phyloP scores from a whole-genome alignment of 2,113 vertebrate genomes.

The Stercorarius parasiticus region DNA sequence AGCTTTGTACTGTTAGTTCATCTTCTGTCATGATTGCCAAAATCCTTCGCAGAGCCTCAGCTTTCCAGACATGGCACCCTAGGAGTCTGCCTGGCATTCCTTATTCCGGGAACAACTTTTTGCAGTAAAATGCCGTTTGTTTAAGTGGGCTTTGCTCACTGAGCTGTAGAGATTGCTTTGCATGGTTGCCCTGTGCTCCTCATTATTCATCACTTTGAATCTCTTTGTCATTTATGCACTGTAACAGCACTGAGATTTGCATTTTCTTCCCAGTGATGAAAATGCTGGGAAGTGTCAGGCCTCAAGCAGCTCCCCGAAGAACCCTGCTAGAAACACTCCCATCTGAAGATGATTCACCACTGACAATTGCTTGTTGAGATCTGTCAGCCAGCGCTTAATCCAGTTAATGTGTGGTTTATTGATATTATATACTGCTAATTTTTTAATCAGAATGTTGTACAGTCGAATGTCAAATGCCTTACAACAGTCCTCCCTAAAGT shows the following conservation, averaged over 20 bases:
- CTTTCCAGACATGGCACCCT: background rate
- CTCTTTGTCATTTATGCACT: slow-evolving; percentile 27
- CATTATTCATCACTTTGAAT: slow-evolving; percentile 28
- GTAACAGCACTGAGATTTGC: slow-evolving; percentile 7
- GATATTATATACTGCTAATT: slow-evolving; percentile 18
- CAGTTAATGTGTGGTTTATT: background rate
- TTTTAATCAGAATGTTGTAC: slow-evolving; percentile 44
- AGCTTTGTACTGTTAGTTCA: background rate
- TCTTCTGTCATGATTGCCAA: background rate
- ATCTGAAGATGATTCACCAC: slow-evolving; percentile 37
- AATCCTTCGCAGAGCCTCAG: background rate
- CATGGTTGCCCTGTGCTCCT: slow-evolving; percentile 8
- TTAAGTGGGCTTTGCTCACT: background rate
- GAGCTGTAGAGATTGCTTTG: background rate
- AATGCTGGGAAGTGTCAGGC: background rate
- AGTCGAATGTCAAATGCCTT: background rate
- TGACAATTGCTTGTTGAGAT: slow-evolving; percentile 18
- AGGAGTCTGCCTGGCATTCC: background rate
- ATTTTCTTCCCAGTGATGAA: background rate
- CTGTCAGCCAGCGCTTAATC: slow-evolving; percentile 10
- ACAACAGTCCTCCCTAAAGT: slow-evolving; percentile 34
- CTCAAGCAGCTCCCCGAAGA: slow-evolving; percentile 14
- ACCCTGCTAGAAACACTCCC: background rate
- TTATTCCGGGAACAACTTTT: background rate
- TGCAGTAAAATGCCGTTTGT: background rate